Base-by-base conservation (phyloP, 1,140 invertebrate species). In the Scaptomyza montana region DNA sequence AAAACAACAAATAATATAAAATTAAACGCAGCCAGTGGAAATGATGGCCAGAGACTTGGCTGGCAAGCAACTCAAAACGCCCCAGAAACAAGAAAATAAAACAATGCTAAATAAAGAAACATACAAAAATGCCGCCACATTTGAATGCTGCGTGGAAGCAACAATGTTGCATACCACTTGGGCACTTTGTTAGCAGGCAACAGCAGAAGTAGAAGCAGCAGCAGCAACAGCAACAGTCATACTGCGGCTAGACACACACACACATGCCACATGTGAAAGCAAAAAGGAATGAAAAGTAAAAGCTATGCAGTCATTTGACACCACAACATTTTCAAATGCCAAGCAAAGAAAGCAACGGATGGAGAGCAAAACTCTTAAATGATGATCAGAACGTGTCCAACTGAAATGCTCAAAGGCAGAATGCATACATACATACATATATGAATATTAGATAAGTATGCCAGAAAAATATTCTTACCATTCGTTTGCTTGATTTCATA, bases 141-240 rank as follows among this genome's bases (percentile, higher is more conserved):
- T 86, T 87, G 82, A 87, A 87, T 89, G 82, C 84, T 89, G 84
- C 78, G 70, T 73, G 70, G 84, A 72, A 87, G 84, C 79, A 89
- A 89, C 84, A 89, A 89, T 89, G 84, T 89, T 89, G 84, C 84
- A 89, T 89, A 74, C 84, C 85, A 89, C 85, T 89, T 84, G 84
- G 77, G 85, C 70, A 89, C 84, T 89, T 89, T 89, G 84, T 89
- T 89, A 89, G 84, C 74, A 76, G 53, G 12, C 57, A 68, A 69
- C 78, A 74, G 30, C 75, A 74, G 57, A n/a, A n/a, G n/a, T n/a
- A n/a, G n/a, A n/a, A n/a, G n/a, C n/a, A n/a, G n/a, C n/a, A n/a
- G 33, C 33, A 36, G 8, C 33, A 36, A 2, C 6, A 65, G 45
- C 43, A 53, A 60, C 74, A 72, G 68, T 75, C 66, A 57, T 74